A percentile compares a stretch with the other conserved stretches of the same genome.
phyloP scores from a whole-genome alignment of 1,140 invertebrate species.

The Drosophila yakuba region DNA sequence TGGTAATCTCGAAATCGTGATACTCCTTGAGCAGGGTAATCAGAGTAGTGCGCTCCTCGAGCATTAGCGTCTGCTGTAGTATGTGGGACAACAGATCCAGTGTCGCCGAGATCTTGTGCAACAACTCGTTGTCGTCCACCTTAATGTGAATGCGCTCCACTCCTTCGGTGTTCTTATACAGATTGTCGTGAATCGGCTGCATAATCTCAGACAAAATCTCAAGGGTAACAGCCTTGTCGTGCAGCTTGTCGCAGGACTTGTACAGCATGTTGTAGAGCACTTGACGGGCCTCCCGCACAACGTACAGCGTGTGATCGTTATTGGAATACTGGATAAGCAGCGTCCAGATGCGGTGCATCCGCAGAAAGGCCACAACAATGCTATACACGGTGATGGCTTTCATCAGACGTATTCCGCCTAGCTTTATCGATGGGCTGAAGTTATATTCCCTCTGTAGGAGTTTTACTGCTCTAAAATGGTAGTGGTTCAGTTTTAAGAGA shows the following conservation, averaged over 20 bases:
- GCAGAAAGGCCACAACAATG: slow-evolving; percentile 86
- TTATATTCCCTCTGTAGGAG: slow-evolving; percentile 52
- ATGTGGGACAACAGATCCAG: slow-evolving; percentile 85
- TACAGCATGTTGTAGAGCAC: slow-evolving; percentile 86
- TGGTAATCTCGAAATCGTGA: slow-evolving; percentile 67
- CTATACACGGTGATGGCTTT: slow-evolving; percentile 85
- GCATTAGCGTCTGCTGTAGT: slow-evolving; percentile 76
- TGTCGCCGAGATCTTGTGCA: slow-evolving; percentile 85
- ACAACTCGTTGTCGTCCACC: slow-evolving; percentile 86
- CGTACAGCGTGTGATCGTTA: slow-evolving; percentile 87
- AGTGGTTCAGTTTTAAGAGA: background rate
- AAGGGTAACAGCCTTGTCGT: slow-evolving; percentile 84
- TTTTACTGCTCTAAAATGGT: slow-evolving; percentile 37
- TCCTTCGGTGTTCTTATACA: slow-evolving; percentile 43
- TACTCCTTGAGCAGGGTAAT: slow-evolving; percentile 60
- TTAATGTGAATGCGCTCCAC: slow-evolving; percentile 65
- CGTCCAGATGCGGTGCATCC: slow-evolving; percentile 86
- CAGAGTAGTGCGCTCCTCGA: slow-evolving; percentile 65
- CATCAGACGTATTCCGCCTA: slow-evolving; percentile 87
- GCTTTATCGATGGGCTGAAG: slow-evolving; percentile 86
- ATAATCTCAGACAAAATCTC: slow-evolving; percentile 85
- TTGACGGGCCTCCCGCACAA: slow-evolving; percentile 86
- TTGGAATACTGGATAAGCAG: slow-evolving; percentile 86
- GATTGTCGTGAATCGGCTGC: slow-evolving; percentile 85
- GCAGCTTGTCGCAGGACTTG: slow-evolving; percentile 84